Conservation (phyloP, 2,888 invertebrate species). For the Petrolisthes manimaculis region DNA sequence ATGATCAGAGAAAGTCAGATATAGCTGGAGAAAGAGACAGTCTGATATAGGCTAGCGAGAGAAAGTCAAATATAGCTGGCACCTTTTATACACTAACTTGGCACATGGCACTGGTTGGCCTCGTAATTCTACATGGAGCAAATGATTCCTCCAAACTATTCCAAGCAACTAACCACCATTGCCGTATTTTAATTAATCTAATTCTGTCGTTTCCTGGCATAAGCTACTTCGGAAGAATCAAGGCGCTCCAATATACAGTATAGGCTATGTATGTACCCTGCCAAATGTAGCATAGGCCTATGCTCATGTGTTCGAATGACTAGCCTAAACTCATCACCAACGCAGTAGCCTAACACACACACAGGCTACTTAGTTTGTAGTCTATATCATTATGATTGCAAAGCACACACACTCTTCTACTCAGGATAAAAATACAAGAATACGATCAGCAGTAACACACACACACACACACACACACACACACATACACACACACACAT, state of each 20-base stretch:
- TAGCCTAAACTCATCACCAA: not conserved
- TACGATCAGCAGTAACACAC: not conserved
- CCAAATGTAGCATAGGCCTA: too few species aligned
- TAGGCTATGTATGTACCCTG: not conserved
- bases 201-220: not conserved
- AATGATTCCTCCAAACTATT: too few species aligned
- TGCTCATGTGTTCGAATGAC: too few species aligned
- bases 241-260: not conserved
- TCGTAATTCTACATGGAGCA: too few species aligned
- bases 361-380: too few species aligned
- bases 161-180: not conserved
- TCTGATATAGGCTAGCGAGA: not conserved
- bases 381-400: too few species aligned
- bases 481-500: slow-evolving; percentile 16
- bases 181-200: not conserved
- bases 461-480: slow-evolving; percentile 19
- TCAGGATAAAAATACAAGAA: too few species aligned
- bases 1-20: too few species aligned
- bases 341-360: not conserved
- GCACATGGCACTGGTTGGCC: too few species aligned
- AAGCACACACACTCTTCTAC: not conserved
- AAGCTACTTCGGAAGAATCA: not conserved
- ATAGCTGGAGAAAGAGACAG: too few species aligned
- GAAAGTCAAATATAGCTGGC: not conserved
- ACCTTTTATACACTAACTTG: not conserved